phyloP scores from a whole-genome alignment of 1,140 invertebrate species.

The Oedothorax gibbosus region DNA sequence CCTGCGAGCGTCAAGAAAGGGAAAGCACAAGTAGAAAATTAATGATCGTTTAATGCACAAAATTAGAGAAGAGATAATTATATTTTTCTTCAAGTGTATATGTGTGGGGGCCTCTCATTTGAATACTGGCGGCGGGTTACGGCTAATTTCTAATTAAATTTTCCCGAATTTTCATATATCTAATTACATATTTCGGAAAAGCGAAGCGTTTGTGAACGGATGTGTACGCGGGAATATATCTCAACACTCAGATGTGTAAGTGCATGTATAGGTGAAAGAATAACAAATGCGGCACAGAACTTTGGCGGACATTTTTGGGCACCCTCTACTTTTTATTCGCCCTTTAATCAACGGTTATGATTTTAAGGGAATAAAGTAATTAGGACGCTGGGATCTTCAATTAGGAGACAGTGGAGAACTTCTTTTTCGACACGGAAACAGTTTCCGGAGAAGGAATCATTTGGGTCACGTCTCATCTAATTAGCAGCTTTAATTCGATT shows the following conservation, averaged over 20 bases:
- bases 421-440: conserved; percentile 9
- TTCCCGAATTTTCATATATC: conserved; percentile 61
- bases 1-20: conserved; percentile 56
- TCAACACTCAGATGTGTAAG: not conserved
- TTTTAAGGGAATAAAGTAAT: conserved; percentile 55
- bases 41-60: conserved; percentile 62
- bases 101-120: conserved; percentile 56
- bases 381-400: conserved; percentile 34
- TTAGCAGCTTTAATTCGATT: conserved; percentile 38
- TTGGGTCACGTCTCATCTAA: conserved; percentile 31
- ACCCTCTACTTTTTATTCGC: conserved; percentile 24
- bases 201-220: conserved; percentile 50
- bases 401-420: conserved; percentile 39
- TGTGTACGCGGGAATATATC: conserved; percentile 52
- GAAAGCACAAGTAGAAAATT: conserved; percentile 60
- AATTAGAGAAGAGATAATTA: conserved; percentile 62
- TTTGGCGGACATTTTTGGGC: conserved; percentile 58
- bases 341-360: conserved; percentile 54
- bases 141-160: conserved; percentile 62
- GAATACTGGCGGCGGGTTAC: conserved; percentile 61
- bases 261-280: conserved; percentile 37
- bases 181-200: conserved; percentile 62
- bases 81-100: conserved; percentile 61
- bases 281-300: conserved; percentile 54
- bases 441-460: conserved; percentile 7